Conservation (phyloP, 2,888 invertebrate genomes). For the Eueremaeus valkanovi region DNA sequence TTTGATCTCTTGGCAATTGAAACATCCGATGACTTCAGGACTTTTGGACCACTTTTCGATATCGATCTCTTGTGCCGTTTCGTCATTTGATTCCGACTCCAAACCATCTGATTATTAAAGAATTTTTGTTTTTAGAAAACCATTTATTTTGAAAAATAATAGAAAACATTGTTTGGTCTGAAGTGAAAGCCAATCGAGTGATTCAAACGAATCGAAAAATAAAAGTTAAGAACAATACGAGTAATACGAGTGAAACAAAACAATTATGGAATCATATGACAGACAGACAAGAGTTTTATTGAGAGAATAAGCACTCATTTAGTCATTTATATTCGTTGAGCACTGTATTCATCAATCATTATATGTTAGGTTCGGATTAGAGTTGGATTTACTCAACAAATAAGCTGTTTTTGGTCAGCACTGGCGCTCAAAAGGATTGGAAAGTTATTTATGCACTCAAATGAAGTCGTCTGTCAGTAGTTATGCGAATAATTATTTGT, state of each 20-base stretch:
- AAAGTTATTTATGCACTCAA: background rate
- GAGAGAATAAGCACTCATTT: conserved; percentile 54
- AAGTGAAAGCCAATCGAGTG: too few relatives aligned
- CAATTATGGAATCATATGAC: background rate
- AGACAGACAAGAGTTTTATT: background rate
- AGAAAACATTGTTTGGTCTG: background rate
- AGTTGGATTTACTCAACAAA: background rate
- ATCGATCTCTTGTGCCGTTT: conserved; percentile 62
- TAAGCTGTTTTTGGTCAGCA: background rate
- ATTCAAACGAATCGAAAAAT: too few relatives aligned
- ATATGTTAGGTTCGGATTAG: background rate
- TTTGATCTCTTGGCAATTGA: conserved; percentile 87
- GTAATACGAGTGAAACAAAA: too few relatives aligned
- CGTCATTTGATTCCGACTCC: conserved; percentile 54
- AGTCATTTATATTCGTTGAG: background rate
- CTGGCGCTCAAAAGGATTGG: background rate
- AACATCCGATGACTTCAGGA: conserved; percentile 76
- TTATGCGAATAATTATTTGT: background rate
- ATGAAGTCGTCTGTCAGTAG: background rate
- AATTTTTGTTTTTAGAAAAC: background rate
- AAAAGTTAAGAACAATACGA: too few relatives aligned
- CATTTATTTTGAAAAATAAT: background rate
- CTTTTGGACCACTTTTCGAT: conserved; percentile 74
- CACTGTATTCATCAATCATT: background rate
- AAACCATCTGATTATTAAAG: conserved; percentile 45